Base-by-base conservation (phyloP, 2,113 vertebrate species). In the Phyllostomus discolor region DNA sequence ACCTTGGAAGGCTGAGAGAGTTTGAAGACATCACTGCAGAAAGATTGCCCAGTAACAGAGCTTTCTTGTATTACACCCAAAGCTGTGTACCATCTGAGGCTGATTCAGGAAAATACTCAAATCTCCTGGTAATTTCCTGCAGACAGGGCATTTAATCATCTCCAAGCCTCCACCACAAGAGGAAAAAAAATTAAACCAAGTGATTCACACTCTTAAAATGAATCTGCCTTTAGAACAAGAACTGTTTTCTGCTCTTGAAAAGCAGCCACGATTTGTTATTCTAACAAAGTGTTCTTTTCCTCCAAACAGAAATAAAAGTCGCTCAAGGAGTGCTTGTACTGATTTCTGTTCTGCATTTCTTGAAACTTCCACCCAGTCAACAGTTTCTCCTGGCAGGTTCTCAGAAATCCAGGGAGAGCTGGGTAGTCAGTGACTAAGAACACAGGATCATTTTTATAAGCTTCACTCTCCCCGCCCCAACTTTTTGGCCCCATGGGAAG, bases 71-170 rank as follows among this genome's bases (percentile, higher is more conserved):
- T 97, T 93, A 95, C 93, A 93, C 88, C 89, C 88, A 93, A 88
- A 98, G 70, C 93, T 96, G 97, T 88, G 94, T 96, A 93, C 97
- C 96, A 98, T 97, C 93, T 94, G 95, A 97, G 98, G 97, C 97
- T 93, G 97, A 96, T 96, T 97, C 98, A 97, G 98, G 97, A 98
- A 98, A 98, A 97, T 72, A 96, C 94, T 98, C 98, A 97, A 97
- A 98, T 98, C 98, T 98, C 98, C 90, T 93, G 97, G 97, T 81
- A 95, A 98, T 98, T 97, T 95, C 95, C 98, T 97, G 35, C 97
- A 98, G 98, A 98, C 96, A 97, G 98, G 98, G 98, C 96, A 90
- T 97, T 98, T 98, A 98, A 98, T 98, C 98, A 98, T 97, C 96
- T 84, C 88, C 94, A 96, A 97, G 94, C 81, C 54, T n/a, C 82